Evolutionary conservation across 2,888 invertebrate genomes (phyloP).

Genomic region (Bombyx huttoni): DNA sequence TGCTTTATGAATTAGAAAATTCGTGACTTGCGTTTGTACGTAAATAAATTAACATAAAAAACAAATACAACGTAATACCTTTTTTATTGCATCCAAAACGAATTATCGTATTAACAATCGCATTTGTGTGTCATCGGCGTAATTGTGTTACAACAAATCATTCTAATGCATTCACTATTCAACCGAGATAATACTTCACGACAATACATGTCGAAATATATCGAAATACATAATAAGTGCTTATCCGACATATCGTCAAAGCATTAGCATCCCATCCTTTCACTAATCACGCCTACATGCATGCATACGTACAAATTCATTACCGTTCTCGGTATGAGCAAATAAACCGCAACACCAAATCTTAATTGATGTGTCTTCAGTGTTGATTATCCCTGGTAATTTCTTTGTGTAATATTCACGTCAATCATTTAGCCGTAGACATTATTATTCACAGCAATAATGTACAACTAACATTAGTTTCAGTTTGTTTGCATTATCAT

Average conservation of each 20-base stretch:
- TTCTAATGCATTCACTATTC: neutral
- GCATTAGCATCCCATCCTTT: conserved; percentile 1
- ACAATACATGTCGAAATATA: neutral
- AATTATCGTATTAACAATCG: no score
- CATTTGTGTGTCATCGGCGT: no score
- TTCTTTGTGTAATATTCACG: no score
- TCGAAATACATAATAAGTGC: neutral
- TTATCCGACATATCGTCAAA: conserved; percentile 1
- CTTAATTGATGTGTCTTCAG: neutral
- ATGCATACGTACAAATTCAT: neutral
- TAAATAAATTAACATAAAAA: no score
- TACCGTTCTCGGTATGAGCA: neutral
- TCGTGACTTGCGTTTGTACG: no score
- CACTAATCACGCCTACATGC: neutral
- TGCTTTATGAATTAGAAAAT: no score
- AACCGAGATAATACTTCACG: neutral
- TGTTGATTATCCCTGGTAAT: neutral
- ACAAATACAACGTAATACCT: no score
- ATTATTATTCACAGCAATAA: neutral
- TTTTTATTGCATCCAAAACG: no score
- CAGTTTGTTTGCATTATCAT: neutral
- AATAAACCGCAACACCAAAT: neutral
- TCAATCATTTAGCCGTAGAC: no score
- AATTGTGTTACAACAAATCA: neutral
- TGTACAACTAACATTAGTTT: neutral